Evolutionary conservation across 2,797 vertebrate genomes (phyloP).

Genomic region (Mormyrus hasselquistii): DNA sequence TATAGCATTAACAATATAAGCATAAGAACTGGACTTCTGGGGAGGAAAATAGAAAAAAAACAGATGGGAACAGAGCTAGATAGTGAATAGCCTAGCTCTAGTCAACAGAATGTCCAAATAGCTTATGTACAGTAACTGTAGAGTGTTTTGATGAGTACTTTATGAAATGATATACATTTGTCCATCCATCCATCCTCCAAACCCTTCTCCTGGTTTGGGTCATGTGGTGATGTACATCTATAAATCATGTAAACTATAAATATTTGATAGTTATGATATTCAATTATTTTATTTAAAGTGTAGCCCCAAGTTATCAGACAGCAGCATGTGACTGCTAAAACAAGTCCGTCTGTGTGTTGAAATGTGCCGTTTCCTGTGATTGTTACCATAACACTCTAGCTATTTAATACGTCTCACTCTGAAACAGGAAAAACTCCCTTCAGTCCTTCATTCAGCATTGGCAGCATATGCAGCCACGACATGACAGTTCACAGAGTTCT

Average conservation of each 20-base stretch:
- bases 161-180: not conserved
- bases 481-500: not conserved
- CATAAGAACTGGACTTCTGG: not conserved
- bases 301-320: not conserved
- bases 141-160: not conserved
- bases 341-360: not conserved
- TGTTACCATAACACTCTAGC: not conserved
- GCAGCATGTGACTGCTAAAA: not conserved
- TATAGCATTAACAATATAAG: not conserved
- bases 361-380: not conserved
- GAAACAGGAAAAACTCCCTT: not conserved
- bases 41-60: not conserved
- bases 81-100: not conserved
- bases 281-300: not conserved
- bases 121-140: not conserved
- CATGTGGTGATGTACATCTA: not conserved
- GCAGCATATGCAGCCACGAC: not conserved
- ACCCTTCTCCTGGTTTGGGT: not conserved
- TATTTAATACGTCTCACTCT: not conserved
- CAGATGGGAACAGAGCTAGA: not conserved
- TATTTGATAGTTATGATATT: not conserved
- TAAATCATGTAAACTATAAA: not conserved
- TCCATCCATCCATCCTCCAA: not conserved
- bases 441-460: not conserved
- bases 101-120: not conserved